Conservation (phyloP, 2,797 vertebrate species). For the Toxotes lorentzi region DNA sequence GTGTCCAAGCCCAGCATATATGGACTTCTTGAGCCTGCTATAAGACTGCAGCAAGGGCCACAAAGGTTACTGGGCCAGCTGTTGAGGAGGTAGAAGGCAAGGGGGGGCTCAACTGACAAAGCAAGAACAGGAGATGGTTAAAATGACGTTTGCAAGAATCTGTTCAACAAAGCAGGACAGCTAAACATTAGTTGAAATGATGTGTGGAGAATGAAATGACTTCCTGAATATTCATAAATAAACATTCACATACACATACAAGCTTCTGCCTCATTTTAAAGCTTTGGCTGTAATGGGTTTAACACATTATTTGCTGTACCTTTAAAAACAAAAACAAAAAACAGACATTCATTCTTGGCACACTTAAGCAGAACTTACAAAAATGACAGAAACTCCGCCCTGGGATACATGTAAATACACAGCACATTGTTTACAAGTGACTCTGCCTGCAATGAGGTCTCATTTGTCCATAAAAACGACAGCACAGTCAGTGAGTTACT, state of each 20-base stretch:
- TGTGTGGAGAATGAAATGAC: neutral
- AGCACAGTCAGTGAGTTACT: constrained; percentile 40
- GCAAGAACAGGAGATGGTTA: neutral
- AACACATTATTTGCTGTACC: constrained; percentile 3
- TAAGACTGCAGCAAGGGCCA: constrained; percentile 41
- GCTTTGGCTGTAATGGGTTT: neutral
- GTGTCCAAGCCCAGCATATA: constrained; percentile 22
- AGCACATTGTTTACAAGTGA: constrained; percentile 37
- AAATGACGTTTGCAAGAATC: constrained; percentile 5
- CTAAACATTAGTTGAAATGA: neutral
- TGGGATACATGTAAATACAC: constrained; percentile 36
- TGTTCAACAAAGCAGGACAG: constrained; percentile 12
- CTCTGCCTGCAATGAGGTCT: constrained; percentile 9
- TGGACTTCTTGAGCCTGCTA: constrained; percentile 34
- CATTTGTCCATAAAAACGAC: constrained; percentile 53
- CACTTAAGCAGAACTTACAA: constrained; percentile 5
- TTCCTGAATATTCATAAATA: neutral
- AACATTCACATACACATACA: neutral
- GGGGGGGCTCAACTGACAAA: constrained; percentile 3
- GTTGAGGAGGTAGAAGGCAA: constrained; percentile 25
- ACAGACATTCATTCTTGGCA: constrained; percentile 4
- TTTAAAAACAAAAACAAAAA: constrained; percentile 11
- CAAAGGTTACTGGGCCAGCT: constrained; percentile 62
- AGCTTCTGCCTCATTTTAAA: neutral
- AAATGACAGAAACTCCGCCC: neutral